These are phyloP conservation scores for Lontra canadensis DNA, from an alignment of 2,113 vertebrate genomes.

Conservation along the genomic window DNA sequence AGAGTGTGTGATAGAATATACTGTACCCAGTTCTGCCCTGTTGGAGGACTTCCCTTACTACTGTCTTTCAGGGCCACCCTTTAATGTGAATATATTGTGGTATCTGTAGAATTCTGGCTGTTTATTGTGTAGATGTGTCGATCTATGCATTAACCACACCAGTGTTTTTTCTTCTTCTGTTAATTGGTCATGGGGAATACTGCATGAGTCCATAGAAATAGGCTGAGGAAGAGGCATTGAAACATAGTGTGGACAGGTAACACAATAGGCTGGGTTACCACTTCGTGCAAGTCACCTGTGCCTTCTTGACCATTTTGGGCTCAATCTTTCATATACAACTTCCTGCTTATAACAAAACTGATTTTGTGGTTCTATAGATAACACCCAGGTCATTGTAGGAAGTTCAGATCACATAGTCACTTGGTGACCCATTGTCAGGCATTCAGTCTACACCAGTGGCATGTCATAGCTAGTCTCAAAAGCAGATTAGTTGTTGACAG, in stretches of 20 bases:
- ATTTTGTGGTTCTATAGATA: neutral
- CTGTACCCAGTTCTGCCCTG: neutral
- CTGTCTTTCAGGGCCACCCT: neutral
- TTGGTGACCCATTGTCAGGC: neutral
- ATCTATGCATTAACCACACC: neutral
- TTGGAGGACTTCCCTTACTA: neutral
- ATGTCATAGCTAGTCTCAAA: neutral
- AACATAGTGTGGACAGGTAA: neutral
- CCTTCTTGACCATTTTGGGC: neutral
- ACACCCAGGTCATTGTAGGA: neutral
- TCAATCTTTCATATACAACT: neutral
- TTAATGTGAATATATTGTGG: neutral
- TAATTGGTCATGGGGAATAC: neutral
- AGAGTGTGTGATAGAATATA: neutral
- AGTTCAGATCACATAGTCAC: neutral
- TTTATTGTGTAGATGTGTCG: accelerated
- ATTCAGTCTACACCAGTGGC: neutral
- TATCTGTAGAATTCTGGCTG: neutral
- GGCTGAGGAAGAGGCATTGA: neutral
- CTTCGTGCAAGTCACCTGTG: neutral
- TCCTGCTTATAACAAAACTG: neutral
- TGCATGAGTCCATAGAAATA: neutral
- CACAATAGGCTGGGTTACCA: neutral
- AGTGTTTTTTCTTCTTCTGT: neutral
- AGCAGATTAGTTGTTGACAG: neutral